phyloP scores from a whole-genome alignment of 2,888 invertebrate species.

The Spodoptera exigua region DNA sequence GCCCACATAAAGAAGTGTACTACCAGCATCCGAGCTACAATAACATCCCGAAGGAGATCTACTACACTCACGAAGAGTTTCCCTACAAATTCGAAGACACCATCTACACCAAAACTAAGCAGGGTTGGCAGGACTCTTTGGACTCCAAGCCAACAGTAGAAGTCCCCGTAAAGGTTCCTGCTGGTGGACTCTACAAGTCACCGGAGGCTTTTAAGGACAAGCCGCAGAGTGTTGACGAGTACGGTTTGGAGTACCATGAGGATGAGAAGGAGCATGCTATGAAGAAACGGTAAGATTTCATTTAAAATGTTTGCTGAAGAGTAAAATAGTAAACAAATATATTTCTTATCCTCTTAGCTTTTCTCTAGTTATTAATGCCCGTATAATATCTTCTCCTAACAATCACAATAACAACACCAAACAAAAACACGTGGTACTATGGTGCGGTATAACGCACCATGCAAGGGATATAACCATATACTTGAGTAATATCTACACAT shows the following conservation, averaged over 20 bases:
- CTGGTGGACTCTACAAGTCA: constrained; percentile 78
- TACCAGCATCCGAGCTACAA: constrained; percentile 52
- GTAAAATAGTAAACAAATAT: too few species aligned
- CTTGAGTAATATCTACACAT: constrained; percentile 27
- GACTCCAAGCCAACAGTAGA: constrained; percentile 76
- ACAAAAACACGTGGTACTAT: too few species aligned
- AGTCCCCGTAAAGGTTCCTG: constrained; percentile 72
- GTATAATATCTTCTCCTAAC: constrained; percentile 18
- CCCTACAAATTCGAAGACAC: constrained; percentile 76
- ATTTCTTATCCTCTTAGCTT: too few species aligned
- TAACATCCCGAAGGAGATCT: constrained; percentile 64
- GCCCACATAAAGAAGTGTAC: constrained; percentile 67
- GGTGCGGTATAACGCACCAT: too few species aligned
- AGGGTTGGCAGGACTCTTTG: constrained; percentile 65
- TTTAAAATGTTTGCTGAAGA: too few species aligned
- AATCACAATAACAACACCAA: too few species aligned
- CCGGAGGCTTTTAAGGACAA: constrained; percentile 74
- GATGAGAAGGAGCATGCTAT: constrained; percentile 66
- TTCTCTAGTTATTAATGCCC: background rate
- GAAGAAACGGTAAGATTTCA: constrained; percentile 70
- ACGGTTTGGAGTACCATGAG: constrained; percentile 64
- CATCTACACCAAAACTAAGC: constrained; percentile 62
- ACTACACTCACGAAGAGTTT: constrained; percentile 64
- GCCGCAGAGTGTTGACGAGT: constrained; percentile 68
- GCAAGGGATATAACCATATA: constrained; percentile 32